Base-by-base conservation (phyloP, 2,113 vertebrate species). In the Gymnorhina tibicen region DNA sequence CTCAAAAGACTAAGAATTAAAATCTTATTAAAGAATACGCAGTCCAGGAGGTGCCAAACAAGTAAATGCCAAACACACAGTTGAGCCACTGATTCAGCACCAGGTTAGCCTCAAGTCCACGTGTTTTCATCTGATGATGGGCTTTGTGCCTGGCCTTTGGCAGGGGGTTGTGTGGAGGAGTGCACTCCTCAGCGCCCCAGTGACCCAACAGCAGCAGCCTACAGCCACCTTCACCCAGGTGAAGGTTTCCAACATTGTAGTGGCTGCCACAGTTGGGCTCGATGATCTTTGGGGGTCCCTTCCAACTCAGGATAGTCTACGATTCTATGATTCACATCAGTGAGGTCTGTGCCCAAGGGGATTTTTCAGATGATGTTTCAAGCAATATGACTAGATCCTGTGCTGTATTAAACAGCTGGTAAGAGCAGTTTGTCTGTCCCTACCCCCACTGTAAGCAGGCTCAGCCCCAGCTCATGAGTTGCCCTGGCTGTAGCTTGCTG, bases 121-220 rank as follows among this genome's bases (percentile, higher is more conserved):
- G 24, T 41, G 26, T 27, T 85, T 80, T 44, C 44, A 30, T 42
- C 56, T 63, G 39, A 11, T 16, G 37, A 28, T 1, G 6, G 59
- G 14, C 26, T 67, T 53, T 35, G 37, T 33, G n/a, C 13, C 4
- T 39, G 80, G 42, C 41, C n/a, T 74, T 66, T 3, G 4, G 4
- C 10, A 44, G 20, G 39, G 15, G 3, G 41, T 15, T 64, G 28
- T 4, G 1, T 3, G 6, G 47, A 58, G 18, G 5, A 22, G 16
- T 37, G 18, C 18, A 24, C 68, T 77, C 76, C 46, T 69, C 9
- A 0, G 44, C 44, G 60, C 14, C 26, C 30, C 49, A 26, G n/a
- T 0, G 1, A 35, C 41, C n/a, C 59, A 23, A 8, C 1, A 3
- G 55, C 73, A n/a, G 60, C 85, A 69, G 15, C 5, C 3, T 6